Evolutionary conservation across 2,113 vertebrate species (phyloP), one percentile per base, ranked within the genome.

Genomic region (Riparia riparia): DNA sequence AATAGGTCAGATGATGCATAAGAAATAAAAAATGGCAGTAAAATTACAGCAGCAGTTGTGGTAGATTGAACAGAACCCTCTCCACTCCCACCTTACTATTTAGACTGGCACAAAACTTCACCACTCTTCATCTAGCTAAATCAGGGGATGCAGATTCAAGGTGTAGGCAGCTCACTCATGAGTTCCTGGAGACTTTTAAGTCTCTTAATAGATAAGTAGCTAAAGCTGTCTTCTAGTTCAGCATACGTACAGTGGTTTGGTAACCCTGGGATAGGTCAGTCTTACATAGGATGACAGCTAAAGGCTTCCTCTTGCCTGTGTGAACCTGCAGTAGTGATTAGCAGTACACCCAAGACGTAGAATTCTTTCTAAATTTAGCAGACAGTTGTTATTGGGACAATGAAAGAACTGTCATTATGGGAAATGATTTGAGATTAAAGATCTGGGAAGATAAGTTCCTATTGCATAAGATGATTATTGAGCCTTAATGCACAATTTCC

Each of bases 361-460:
- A 53, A 72, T 50, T 86, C 41, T 64, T 56, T 73, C 83, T 79
- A 58, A 82, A 64, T 72, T 63, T 78, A 94, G 64, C 54, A 77
- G 39, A 49, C 32, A 44, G 56, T 78, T 92, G 61, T 82, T 83
- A 90, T 1, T 78, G 61, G 42, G 68, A 68, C 76, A 86, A 39
- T 0, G 3, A 85, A 86, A 92, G 77, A 60, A 66, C 61, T 54
- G 69, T 63, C 74, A 93, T 65, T 37, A 51, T 32, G 53, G 53
- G 29, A 93, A 91, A 90, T 8, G 0, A 86, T 41, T 88, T 68
- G 80, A 95, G 89, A 81, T 82, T 84, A 84, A 92, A 86, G 95
- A 94, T 90, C 58, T 44, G 32, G 58, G 28, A 81, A 70, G 84
- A 77, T 60, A 95, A 92, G 84, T 86, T 77, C 39, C 72, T 74